A percentile compares a stretch with the other conserved stretches of the same genome.
Evolutionary conservation across 2,797 vertebrate genomes (phyloP).

Genomic region (Gallinago solitaria): DNA sequence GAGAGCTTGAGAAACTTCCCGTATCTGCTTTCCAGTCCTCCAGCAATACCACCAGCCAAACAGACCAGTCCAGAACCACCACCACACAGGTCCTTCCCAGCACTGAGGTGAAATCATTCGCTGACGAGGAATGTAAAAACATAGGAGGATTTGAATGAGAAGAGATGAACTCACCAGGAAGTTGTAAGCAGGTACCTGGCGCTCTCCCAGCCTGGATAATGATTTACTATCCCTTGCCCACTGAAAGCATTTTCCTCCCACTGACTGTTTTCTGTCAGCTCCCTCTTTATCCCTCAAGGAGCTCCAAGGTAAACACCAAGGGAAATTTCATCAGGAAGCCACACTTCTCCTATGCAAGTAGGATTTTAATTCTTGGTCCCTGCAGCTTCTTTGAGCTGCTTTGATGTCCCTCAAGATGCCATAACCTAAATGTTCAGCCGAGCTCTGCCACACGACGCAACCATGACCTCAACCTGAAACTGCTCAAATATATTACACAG

Average conservation of each 20-base stretch:
- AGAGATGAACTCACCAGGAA: conserved; percentile 14
- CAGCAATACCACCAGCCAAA: not conserved
- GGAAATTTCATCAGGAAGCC: not conserved
- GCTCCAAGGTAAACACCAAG: not conserved
- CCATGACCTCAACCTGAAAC: not conserved
- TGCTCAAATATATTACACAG: not conserved
- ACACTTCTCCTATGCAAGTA: not conserved
- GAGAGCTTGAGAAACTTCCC: not conserved
- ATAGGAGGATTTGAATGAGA: not conserved
- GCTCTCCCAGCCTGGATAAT: not conserved
- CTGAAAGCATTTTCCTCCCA: not conserved
- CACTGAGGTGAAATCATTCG: not conserved
- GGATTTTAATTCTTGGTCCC: not conserved
- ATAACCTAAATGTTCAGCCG: not conserved
- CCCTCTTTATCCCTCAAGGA: not conserved
- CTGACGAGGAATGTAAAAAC: not conserved
- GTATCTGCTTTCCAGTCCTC: not conserved
- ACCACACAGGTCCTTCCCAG: rapidly evolving
- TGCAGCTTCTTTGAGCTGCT: not conserved
- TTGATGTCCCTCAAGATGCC: not conserved
- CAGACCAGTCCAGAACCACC: not conserved
- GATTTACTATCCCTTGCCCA: not conserved
- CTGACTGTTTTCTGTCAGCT: not conserved
- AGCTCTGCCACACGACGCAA: not conserved
- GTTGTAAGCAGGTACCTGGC: not conserved